phyloP scores from a whole-genome alignment of 2,113 vertebrate species.

The Lophius piscatorius region DNA sequence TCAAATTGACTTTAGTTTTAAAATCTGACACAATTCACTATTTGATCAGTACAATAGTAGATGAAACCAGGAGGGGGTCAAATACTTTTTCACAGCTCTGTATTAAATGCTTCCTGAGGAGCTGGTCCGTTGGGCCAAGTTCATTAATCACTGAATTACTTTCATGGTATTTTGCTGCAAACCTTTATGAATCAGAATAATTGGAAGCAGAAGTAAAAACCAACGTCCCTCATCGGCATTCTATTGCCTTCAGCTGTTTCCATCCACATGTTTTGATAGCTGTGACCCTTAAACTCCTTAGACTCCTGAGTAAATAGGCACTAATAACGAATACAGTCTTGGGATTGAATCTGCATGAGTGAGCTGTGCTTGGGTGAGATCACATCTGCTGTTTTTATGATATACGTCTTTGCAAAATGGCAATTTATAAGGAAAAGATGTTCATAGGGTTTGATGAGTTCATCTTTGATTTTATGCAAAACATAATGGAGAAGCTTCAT shows the following conservation, averaged over 20 bases:
- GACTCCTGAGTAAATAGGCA: slow-evolving; percentile 29
- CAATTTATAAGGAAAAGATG: background rate
- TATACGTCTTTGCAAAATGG: background rate
- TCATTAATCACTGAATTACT: slow-evolving; percentile 14
- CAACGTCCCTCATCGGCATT: slow-evolving; percentile 10
- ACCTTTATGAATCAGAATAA: slow-evolving; percentile 10
- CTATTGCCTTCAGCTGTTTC: slow-evolving; percentile 45
- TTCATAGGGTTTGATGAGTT: no score
- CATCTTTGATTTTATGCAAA: no score
- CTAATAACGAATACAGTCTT: slow-evolving; percentile 34
- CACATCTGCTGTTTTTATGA: background rate
- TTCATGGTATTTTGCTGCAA: slow-evolving; percentile 16
- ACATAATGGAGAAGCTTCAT: no score
- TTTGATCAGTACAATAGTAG: no score
- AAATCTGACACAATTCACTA: no score
- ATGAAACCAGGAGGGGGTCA: no score
- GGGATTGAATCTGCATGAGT: slow-evolving; percentile 34
- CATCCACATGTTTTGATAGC: slow-evolving; percentile 55
- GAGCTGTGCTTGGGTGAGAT: slow-evolving; percentile 2
- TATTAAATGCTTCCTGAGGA: slow-evolving; percentile 15
- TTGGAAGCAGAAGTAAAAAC: slow-evolving; percentile 40
- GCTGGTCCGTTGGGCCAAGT: slow-evolving; percentile 8
- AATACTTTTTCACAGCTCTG: no score
- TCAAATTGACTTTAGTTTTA: no score
- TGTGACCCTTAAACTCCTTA: slow-evolving; percentile 43